Conservation (phyloP, 2,888 invertebrate species). For the Diogma glabrata region DNA sequence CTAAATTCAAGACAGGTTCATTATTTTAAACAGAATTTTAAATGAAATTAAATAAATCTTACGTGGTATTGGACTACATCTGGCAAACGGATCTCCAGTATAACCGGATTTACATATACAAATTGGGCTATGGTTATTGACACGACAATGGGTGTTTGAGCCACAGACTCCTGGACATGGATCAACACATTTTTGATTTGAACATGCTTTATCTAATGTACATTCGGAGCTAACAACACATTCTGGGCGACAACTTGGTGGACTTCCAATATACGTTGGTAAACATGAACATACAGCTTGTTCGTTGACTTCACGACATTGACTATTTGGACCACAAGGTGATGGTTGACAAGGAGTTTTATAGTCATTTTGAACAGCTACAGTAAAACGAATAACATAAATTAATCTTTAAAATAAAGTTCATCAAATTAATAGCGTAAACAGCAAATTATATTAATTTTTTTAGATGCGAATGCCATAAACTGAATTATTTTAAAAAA, state of each 20-base stretch:
- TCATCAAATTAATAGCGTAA: no score
- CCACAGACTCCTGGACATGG: constrained; percentile 66
- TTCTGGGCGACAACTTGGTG: constrained; percentile 61
- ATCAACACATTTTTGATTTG: constrained; percentile 55
- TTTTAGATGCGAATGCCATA: no score
- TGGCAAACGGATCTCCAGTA: constrained; percentile 44
- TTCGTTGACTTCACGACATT: constrained; percentile 58
- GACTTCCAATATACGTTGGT: constrained; percentile 49
- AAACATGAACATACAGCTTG: constrained; percentile 63
- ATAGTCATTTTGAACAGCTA: constrained; percentile 27
- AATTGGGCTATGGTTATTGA: constrained; percentile 60
- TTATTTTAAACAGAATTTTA: not conserved
- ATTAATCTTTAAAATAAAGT: no score
- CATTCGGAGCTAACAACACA: constrained; percentile 64
- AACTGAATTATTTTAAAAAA: no score
- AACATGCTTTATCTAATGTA: constrained; percentile 50
- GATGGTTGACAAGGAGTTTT: constrained; percentile 60
- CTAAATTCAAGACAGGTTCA: constrained; percentile 21
- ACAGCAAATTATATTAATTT: no score
- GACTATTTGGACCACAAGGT: constrained; percentile 73
- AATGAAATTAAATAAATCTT: constrained; percentile 20
- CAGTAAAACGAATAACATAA: no score
- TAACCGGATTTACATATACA: constrained; percentile 57
- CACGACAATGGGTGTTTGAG: constrained; percentile 56
- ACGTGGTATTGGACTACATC: constrained; percentile 38